Evolutionary conservation across 2,797 vertebrate genomes (phyloP), one percentile per base, ranked within the genome.

Genomic region (Sardinella longiceps): DNA sequence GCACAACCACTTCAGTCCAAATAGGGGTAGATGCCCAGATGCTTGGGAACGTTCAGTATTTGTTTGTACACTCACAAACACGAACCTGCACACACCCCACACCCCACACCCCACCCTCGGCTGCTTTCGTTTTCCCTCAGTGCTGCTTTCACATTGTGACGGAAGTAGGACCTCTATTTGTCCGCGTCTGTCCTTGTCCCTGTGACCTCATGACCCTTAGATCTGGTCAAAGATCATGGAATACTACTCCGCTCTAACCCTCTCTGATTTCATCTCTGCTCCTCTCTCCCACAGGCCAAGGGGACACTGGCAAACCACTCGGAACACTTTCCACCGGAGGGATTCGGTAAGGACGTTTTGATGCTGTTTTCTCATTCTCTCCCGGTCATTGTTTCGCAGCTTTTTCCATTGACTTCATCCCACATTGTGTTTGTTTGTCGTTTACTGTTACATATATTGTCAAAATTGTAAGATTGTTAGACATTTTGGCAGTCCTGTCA

Each of bases 321-420:
- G 14, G 98, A 99, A 83, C 97, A 98, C 91, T 98, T 98, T 89
- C 97, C 96, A 91, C 95, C 95, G 84, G 98, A 99, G 92, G 98
- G 97, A 93, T 97, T 97, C 91, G 98, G 98, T 99, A 92, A 96
- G 96, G 33, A 43, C 20, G 92, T 82, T 7, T 20, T 23, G 5
- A 9, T 33, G 28, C 12, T 14, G 4, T 4, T 30, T 20, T 43
- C 33, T 9, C 3, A 9, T 7, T 43, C 66, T 1, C 0, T 88
- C 56, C n/a, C n/a, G n/a, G n/a, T n/a, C n/a, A n/a, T n/a, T n/a
- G n/a, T n/a, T n/a, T n/a, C n/a, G n/a, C n/a, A n/a, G n/a, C n/a
- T n/a, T n/a, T n/a, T n/a, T n/a, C n/a, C n/a, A n/a, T n/a, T n/a
- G n/a, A n/a, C n/a, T n/a, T n/a, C n/a, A n/a, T n/a, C n/a, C n/a